Evolutionary conservation across 2,113 vertebrate species (phyloP).

Genomic region (Sorex fumeus): DNA sequence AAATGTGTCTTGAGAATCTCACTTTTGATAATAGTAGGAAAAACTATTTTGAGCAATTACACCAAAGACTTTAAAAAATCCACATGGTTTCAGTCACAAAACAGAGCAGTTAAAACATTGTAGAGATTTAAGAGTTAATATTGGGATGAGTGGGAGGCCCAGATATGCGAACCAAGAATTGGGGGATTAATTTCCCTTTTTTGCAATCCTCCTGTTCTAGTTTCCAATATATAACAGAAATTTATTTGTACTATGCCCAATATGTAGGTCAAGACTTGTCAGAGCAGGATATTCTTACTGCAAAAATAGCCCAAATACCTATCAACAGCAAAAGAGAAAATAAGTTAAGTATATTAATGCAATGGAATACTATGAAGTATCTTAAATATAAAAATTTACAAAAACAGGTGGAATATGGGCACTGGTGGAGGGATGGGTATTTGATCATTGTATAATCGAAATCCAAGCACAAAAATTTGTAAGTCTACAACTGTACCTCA

Average conservation of each 20-base stretch:
- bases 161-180: neutral
- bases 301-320: neutral
- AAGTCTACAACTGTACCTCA: too few relatives aligned
- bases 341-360: neutral
- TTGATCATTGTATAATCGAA: too few relatives aligned
- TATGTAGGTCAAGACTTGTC: neutral
- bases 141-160: neutral
- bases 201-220: neutral
- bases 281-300: neutral
- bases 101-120: neutral
- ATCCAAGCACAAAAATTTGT: too few relatives aligned
- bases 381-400: neutral
- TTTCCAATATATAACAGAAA: neutral
- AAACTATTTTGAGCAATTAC: neutral
- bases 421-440: too few relatives aligned
- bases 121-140: constrained; percentile 14
- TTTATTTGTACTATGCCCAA: neutral
- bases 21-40: neutral
- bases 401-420: too few relatives aligned
- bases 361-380: neutral
- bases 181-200: neutral
- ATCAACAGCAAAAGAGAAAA: constrained; percentile 2
- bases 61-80: neutral
- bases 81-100: neutral
- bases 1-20: neutral